These are phyloP conservation scores for Rhea pennata DNA, from an alignment of 2,113 vertebrate species.

Conservation along the genomic window DNA sequence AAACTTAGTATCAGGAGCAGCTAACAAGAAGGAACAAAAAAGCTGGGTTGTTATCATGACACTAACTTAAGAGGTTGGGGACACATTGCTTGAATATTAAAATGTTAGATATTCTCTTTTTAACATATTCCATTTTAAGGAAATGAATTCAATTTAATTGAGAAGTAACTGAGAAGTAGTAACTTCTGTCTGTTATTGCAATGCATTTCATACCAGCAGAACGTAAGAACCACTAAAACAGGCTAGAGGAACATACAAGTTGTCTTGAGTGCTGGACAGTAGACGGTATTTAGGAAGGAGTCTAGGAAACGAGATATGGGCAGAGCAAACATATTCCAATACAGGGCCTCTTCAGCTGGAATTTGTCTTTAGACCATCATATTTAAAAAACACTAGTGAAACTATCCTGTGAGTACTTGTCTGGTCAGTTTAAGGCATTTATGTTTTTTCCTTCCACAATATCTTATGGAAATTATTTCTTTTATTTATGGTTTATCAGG, in stretches of 20 bases:
- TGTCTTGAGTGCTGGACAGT: not conserved
- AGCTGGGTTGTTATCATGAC: not conserved
- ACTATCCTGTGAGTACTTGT: not conserved
- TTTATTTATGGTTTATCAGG: not conserved
- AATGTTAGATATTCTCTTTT: not conserved
- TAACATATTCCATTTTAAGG: not conserved
- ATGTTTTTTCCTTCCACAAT: not conserved
- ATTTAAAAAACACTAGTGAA: not conserved
- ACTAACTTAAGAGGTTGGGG: not conserved
- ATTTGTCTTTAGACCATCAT: not conserved
- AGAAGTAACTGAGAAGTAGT: not conserved
- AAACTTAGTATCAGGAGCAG: not conserved
- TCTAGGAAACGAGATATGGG: fast-evolving
- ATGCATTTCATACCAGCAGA: not conserved
- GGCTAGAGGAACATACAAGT: not conserved
- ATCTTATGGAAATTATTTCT: not conserved
- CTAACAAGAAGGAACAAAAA: not conserved
- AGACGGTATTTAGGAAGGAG: not conserved
- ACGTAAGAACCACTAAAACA: not conserved
- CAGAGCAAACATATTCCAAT: not conserved
- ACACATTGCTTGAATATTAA: not conserved
- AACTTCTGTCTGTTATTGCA: not conserved
- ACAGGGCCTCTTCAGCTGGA: not conserved
- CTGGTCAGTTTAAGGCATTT: not conserved
- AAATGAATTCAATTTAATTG: not conserved